Percentiles rank a stretch among this genome's conserved stretches.
These are phyloP conservation scores for Caenorhabditis inopinata DNA, from an alignment of 1,140 invertebrate species.

Conservation along the genomic window DNA sequence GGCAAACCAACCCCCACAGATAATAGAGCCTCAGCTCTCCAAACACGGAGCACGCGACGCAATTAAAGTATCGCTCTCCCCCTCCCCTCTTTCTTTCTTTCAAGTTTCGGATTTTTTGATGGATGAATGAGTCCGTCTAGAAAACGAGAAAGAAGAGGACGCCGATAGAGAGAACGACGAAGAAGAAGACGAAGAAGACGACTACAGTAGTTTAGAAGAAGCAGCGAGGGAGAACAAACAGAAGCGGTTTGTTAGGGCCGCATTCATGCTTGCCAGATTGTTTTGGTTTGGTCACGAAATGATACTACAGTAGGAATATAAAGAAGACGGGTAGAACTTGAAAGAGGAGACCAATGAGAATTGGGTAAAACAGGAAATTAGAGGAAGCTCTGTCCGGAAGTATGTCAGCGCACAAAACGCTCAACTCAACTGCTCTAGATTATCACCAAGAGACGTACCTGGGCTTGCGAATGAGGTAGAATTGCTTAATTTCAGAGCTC, in stretches of 20 bases:
- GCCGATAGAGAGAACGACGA: background rate
- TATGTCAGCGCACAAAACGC: background rate
- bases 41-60: background rate
- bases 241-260: conserved; percentile 9
- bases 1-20: background rate
- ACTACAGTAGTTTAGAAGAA: background rate
- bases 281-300: background rate
- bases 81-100: too few species aligned
- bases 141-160: background rate
- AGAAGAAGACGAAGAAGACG: background rate
- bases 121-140: conserved; percentile 25
- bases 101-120: conserved; percentile 6
- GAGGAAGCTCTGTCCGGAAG: background rate
- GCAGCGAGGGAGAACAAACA: background rate
- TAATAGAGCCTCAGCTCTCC: background rate
- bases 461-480: background rate
- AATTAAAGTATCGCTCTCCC: conserved; percentile 18
- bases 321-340: background rate
- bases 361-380: conserved; percentile 1
- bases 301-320: background rate
- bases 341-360: too few species aligned
- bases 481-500: background rate
- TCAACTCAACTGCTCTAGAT: too few species aligned
- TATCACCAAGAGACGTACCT: background rate
- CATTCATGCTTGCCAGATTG: conserved; percentile 32